A percentile compares a stretch with the other conserved stretches of the same genome.
These are phyloP conservation scores for Quadriops clusia DNA, from an alignment of 2,888 invertebrate genomes.

Conservation along the genomic window DNA sequence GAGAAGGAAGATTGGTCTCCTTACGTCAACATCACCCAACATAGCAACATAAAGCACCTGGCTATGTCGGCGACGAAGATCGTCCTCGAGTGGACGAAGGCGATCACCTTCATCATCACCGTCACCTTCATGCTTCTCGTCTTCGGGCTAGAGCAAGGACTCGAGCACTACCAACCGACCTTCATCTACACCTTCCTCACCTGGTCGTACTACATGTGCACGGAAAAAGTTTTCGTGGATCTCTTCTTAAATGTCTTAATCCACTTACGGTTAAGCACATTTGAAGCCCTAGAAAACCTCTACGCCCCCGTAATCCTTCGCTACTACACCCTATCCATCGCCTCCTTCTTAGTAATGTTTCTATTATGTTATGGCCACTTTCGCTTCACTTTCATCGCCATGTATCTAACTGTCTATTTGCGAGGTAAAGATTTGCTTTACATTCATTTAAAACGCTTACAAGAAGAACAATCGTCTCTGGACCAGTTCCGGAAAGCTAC, in stretches of 20 bases:
- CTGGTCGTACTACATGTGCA: slow-evolving; percentile 56
- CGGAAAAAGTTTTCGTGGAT: slow-evolving; percentile 60
- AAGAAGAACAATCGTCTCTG: slow-evolving; percentile 48
- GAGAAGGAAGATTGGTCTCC: slow-evolving; percentile 69
- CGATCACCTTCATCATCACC: slow-evolving; percentile 66
- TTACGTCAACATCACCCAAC: slow-evolving; percentile 60
- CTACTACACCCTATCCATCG: slow-evolving; percentile 45
- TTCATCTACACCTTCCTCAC: slow-evolving; percentile 53
- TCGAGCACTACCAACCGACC: slow-evolving; percentile 62
- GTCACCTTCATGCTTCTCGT: slow-evolving; percentile 64
- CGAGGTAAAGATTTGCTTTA: slow-evolving; percentile 49
- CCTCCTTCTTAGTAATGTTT: slow-evolving; percentile 43
- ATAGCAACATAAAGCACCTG: slow-evolving; percentile 59
- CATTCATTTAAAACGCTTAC: slow-evolving; percentile 44
- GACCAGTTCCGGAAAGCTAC: slow-evolving; percentile 54
- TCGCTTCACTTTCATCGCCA: slow-evolving; percentile 44
- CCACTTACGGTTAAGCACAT: slow-evolving; percentile 46
- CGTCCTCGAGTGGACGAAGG: slow-evolving; percentile 71
- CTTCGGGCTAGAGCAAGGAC: slow-evolving; percentile 61
- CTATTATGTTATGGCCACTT: slow-evolving; percentile 46
- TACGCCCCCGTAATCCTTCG: slow-evolving; percentile 57
- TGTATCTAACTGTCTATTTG: slow-evolving; percentile 55
- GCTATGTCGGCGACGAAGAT: slow-evolving; percentile 74
- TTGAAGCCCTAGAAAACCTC: slow-evolving; percentile 60
- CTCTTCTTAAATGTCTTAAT: slow-evolving; percentile 48